Conservation (phyloP, 2,797 vertebrate species). For the Lindbergichthys nudifrons region DNA sequence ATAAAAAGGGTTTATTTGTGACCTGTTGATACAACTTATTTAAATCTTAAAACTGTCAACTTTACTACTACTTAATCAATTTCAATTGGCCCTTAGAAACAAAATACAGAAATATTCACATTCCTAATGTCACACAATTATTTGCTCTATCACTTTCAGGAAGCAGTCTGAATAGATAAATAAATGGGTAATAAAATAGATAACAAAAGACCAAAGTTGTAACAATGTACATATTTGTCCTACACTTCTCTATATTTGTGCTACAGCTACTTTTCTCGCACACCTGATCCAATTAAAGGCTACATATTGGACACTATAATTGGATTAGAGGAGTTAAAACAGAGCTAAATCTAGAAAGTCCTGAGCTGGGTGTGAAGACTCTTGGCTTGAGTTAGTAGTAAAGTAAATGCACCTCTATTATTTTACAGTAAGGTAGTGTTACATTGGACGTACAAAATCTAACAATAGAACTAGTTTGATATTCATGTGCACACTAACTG, state of each 20-base stretch:
- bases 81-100: too few relatives aligned
- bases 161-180: not conserved
- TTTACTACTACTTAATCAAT: too few relatives aligned
- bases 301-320: conserved; percentile 46
- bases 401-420: not conserved
- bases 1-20: too few relatives aligned
- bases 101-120: too few relatives aligned
- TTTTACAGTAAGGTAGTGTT: conserved; percentile 6
- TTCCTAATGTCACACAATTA: not conserved
- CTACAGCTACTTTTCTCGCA: conserved; percentile 37
- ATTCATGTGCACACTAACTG: not conserved
- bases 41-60: too few relatives aligned
- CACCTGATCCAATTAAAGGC: conserved; percentile 67
- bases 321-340: conserved; percentile 56
- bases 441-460: not conserved
- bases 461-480: conserved; percentile 23
- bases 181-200: too few relatives aligned
- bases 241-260: conserved; percentile 25
- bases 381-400: not conserved
- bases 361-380: conserved; percentile 11
- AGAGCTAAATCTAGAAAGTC: conserved; percentile 17
- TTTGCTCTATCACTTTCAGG: not conserved
- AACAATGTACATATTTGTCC: not conserved
- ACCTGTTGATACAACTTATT: too few relatives aligned
- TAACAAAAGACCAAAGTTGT: not conserved